These are phyloP conservation scores for Meiosimyza platycephala DNA, from an alignment of 2,888 invertebrate genomes.

Conservation along the genomic window DNA sequence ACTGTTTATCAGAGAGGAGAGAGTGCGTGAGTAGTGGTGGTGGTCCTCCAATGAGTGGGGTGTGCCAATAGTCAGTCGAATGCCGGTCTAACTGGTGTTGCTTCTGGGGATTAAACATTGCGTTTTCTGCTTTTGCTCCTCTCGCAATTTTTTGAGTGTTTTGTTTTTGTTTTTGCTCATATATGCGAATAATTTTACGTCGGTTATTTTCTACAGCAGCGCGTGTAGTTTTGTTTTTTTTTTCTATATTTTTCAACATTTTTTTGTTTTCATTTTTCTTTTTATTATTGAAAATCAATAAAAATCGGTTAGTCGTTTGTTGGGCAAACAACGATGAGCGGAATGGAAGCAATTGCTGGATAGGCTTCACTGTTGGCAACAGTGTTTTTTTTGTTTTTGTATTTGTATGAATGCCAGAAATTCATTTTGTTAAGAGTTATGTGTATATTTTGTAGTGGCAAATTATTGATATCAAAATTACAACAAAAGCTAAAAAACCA, in stretches of 20 bases:
- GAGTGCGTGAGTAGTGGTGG: background rate
- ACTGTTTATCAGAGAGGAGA: background rate
- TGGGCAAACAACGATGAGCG: no score
- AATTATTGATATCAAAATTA: no score
- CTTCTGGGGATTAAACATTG: slow-evolving; percentile 38
- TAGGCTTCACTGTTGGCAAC: no score
- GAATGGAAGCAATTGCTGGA: no score
- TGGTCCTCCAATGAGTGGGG: background rate
- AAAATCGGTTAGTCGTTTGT: slow-evolving; percentile 27
- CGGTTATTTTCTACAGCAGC: background rate
- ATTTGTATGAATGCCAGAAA: no score
- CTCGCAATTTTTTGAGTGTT: slow-evolving; percentile 35
- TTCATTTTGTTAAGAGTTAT: no score
- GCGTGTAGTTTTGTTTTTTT: slow-evolving; percentile 1
- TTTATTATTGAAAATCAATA: slow-evolving; percentile 53
- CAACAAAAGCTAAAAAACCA: no score
- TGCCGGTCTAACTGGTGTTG: slow-evolving; percentile 27
- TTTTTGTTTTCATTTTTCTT: slow-evolving; percentile 40
- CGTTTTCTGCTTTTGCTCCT: slow-evolving; percentile 23
- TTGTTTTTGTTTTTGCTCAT: slow-evolving; percentile 30
- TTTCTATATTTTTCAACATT: slow-evolving; percentile 24
- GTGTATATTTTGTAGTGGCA: no score
- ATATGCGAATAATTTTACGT: slow-evolving; percentile 51
- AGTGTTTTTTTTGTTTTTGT: no score
- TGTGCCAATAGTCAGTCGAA: background rate